Evolutionary conservation across 23 tunicate genomes (phyloP).

Genomic region (Halocynthia aurantium): DNA sequence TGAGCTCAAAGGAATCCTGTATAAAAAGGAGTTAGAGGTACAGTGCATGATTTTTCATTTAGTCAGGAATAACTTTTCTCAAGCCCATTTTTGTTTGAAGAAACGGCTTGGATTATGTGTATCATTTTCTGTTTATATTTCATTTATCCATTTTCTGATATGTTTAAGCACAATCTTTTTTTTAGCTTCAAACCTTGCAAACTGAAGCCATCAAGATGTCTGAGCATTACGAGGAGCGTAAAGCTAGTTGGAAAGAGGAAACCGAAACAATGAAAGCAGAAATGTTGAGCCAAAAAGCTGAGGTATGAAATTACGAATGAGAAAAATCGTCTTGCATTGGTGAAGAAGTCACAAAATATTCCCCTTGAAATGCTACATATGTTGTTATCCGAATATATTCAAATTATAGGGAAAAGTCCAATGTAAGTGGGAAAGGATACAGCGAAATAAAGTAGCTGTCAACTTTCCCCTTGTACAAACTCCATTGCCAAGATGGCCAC

Average conservation of each 20-base stretch:
- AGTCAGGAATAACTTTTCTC: too few relatives aligned
- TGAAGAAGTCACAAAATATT: too few relatives aligned
- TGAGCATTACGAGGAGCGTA: conserved; percentile 5
- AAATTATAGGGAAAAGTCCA: too few relatives aligned
- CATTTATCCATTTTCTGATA: not conserved
- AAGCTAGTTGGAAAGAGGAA: conserved; percentile 3
- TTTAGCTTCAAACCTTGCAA: conserved; percentile 15
- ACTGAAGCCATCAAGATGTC: conserved; percentile 3
- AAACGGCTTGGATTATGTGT: not conserved
- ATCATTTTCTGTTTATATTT: not conserved
- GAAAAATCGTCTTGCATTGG: too few relatives aligned
- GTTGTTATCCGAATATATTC: too few relatives aligned
- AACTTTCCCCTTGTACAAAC: too few relatives aligned
- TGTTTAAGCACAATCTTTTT: not conserved
- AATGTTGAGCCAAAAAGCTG: not conserved
- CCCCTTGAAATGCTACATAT: too few relatives aligned
- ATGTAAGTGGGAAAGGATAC: too few relatives aligned
- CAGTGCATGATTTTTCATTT: not conserved
- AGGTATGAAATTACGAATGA: not conserved
- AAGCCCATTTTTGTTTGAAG: not conserved
- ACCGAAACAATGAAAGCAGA: conserved; percentile 12
- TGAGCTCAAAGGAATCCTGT: conserved; percentile 14
- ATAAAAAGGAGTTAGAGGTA: conserved; percentile 26
- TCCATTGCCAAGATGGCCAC: too few relatives aligned
- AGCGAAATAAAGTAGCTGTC: too few relatives aligned